Evolutionary conservation across 2,888 invertebrate genomes (phyloP).

Genomic region (Perizoma flavofasciatum): DNA sequence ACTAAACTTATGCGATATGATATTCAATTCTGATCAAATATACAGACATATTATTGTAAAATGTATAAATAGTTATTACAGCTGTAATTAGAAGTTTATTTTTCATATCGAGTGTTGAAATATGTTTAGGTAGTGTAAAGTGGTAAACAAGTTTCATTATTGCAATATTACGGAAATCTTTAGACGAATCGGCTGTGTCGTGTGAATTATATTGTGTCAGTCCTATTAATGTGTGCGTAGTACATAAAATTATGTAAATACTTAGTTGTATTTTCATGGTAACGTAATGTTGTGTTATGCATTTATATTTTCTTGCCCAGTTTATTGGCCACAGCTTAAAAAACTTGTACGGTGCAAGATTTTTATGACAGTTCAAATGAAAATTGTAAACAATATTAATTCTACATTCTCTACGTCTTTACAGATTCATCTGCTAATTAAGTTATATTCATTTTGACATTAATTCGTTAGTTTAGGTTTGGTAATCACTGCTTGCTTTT

Average conservation of each 20-base stretch:
- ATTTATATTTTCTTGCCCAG: conserved; percentile 49
- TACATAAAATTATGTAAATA: conserved; percentile 71
- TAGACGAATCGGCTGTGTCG: conserved; percentile 83
- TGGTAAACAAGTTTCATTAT: conserved; percentile 74
- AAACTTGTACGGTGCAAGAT: too few species aligned
- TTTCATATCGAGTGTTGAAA: conserved; percentile 83
- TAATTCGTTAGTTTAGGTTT: conserved; percentile 35
- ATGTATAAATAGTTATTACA: conserved; percentile 84
- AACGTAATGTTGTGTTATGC: conserved; percentile 36
- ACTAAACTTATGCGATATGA: conserved; percentile 63
- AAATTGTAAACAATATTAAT: conserved; percentile 1
- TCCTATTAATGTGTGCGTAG: conserved; percentile 63
- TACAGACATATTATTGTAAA: conserved; percentile 71
- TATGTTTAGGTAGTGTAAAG: conserved; percentile 80
- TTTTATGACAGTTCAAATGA: conserved; percentile 31
- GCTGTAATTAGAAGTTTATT: conserved; percentile 84
- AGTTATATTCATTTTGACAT: conserved; percentile 37
- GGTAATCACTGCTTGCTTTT: conserved; percentile 71
- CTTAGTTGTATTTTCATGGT: conserved; percentile 34
- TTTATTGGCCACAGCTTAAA: conserved; percentile 30
- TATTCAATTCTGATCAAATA: conserved; percentile 65
- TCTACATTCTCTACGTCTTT: too few species aligned
- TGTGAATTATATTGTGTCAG: conserved; percentile 71
- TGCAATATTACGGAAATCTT: conserved; percentile 69
- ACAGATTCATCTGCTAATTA: too few species aligned